These are phyloP conservation scores for Phocoena sinus DNA, from an alignment of 2,113 vertebrate genomes.

Conservation along the genomic window DNA sequence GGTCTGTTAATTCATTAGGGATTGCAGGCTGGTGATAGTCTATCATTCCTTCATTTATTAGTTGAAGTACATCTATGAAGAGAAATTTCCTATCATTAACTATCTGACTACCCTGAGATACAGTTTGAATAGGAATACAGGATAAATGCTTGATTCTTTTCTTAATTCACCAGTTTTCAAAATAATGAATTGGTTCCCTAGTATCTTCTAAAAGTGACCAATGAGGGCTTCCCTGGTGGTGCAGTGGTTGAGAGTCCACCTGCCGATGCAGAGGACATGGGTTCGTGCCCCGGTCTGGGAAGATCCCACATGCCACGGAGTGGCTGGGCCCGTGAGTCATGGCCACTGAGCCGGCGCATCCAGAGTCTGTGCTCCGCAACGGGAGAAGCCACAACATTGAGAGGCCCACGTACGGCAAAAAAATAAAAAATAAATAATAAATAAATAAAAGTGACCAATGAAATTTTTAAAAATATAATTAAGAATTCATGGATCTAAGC, in stretches of 20 bases:
- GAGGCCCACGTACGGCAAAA: too few relatives aligned
- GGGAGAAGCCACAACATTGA: too few relatives aligned
- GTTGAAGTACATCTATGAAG: constrained; percentile 17
- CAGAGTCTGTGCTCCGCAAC: too few relatives aligned
- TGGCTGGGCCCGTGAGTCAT: too few relatives aligned
- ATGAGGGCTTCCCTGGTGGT: neutral
- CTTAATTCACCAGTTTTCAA: constrained; percentile 42
- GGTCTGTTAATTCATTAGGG: neutral
- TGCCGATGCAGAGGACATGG: too few relatives aligned
- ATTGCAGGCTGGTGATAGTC: neutral
- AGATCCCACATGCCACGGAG: too few relatives aligned
- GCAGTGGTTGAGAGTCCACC: too few relatives aligned
- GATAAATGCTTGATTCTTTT: constrained; percentile 20
- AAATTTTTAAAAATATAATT: neutral
- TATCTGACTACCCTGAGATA: neutral
- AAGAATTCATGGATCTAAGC: constrained; percentile 25
- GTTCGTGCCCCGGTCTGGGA: too few relatives aligned
- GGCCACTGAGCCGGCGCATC: too few relatives aligned
- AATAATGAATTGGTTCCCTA: neutral
- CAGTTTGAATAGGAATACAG: constrained; percentile 12
- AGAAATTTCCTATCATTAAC: neutral
- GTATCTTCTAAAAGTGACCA: neutral
- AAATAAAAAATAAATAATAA: too few relatives aligned
- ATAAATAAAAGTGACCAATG: neutral
- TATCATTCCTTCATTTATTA: constrained; percentile 32